phyloP scores from a whole-genome alignment of 2,113 vertebrate genomes.

The Hiodon alosoides region DNA sequence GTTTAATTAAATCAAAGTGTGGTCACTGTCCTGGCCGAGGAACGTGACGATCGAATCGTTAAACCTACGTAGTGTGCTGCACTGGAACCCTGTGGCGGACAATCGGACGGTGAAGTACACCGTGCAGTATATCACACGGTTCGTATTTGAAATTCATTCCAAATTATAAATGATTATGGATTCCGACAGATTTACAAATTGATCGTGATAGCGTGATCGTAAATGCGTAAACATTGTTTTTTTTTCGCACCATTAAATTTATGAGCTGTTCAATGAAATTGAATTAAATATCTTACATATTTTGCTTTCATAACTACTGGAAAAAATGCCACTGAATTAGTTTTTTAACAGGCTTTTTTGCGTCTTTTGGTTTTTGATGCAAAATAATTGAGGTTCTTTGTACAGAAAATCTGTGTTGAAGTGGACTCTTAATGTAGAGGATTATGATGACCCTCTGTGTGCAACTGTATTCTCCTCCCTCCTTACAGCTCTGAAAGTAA shows the following conservation, averaged over 20 bases:
- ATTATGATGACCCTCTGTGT: background rate
- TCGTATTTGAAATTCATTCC: background rate
- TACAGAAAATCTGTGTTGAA: background rate
- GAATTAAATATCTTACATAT: no score
- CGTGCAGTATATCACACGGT: background rate
- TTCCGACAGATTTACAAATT: background rate
- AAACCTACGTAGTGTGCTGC: conserved; percentile 12
- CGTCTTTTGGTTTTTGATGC: background rate
- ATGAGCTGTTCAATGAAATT: no score
- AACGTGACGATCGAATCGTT: background rate
- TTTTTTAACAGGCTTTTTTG: background rate
- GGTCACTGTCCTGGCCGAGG: background rate
- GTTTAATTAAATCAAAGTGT: background rate
- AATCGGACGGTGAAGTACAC: background rate
- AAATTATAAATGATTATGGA: background rate
- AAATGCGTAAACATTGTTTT: no score
- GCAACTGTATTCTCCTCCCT: background rate
- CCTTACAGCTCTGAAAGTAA: background rate
- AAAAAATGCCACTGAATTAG: no score
- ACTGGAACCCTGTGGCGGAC: background rate
- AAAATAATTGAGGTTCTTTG: background rate
- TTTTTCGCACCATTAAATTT: no score
- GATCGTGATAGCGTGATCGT: no score
- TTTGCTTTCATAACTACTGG: no score
- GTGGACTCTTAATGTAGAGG: background rate